phyloP scores from a whole-genome alignment of 1,140 invertebrate species.

The Drosophila lacertosa region DNA sequence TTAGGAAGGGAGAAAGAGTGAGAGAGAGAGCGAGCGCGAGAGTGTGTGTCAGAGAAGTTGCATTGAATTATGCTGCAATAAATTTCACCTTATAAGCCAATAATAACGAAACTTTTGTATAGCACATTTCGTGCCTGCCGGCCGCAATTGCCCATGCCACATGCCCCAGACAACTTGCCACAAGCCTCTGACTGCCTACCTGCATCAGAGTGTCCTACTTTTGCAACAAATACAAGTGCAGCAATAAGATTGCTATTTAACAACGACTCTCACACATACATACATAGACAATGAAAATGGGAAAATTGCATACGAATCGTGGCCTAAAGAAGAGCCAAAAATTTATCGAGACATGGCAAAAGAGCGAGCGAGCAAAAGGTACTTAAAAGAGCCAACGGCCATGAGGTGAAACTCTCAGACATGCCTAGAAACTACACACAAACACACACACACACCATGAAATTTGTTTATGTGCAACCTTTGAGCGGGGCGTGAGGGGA shows the following conservation, averaged over 20 bases:
- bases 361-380: constrained; percentile 1
- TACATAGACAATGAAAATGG: constrained; percentile 57
- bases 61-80: constrained; percentile 79
- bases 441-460: constrained; percentile 7
- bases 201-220: constrained; percentile 79
- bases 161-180: constrained; percentile 13
- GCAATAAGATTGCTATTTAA: constrained; percentile 67
- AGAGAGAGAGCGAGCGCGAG: background rate
- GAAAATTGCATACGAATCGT: constrained; percentile 77
- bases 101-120: constrained; percentile 81
- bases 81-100: constrained; percentile 81
- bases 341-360: constrained; percentile 64
- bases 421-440: constrained; percentile 16
- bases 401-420: constrained; percentile 31
- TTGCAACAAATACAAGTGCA: constrained; percentile 73
- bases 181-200: constrained; percentile 46
- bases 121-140: constrained; percentile 70
- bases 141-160: constrained; percentile 16
- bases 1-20: background rate
- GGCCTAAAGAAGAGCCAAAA: constrained; percentile 61
- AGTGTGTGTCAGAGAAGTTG: constrained; percentile 11
- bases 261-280: constrained; percentile 35
- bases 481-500: background rate
- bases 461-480: constrained; percentile 27
- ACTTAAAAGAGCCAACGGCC: constrained; percentile 24